phyloP scores from a whole-genome alignment of 2,113 vertebrate species.

The Rutilus rutilus region DNA sequence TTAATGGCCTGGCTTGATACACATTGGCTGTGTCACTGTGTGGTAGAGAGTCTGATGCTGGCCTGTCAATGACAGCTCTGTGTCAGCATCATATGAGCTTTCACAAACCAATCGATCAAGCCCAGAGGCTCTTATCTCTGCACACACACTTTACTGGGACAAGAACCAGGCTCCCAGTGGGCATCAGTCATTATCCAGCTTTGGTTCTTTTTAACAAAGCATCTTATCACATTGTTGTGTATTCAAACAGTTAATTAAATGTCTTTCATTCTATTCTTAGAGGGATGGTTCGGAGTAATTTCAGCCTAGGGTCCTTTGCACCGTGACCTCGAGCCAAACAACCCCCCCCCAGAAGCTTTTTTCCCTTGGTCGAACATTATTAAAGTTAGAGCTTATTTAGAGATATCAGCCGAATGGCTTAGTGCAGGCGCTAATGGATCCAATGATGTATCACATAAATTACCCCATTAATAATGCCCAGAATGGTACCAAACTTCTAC shows the following conservation, averaged over 20 bases:
- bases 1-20: constrained; percentile 29
- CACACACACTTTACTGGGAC: constrained; percentile 6
- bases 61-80: constrained; percentile 25
- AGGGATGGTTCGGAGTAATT: no score
- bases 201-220: background rate
- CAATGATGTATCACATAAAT: no score
- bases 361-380: no score
- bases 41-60: constrained; percentile 5
- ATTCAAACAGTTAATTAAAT: background rate
- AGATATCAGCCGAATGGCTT: no score
- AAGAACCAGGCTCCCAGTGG: background rate
- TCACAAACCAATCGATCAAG: constrained; percentile 35
- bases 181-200: constrained; percentile 4
- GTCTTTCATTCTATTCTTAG: background rate
- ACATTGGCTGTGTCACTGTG: constrained; percentile 5
- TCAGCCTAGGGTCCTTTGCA: no score
- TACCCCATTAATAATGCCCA: no score
- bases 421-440: no score
- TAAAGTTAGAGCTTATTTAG: no score
- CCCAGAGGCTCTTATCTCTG: background rate
- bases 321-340: no score
- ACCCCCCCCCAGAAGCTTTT: no score
- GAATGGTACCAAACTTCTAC: no score
- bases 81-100: constrained; percentile 47
- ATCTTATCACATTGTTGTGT: background rate